Evolutionary conservation across 2,113 vertebrate genomes (phyloP).

Genomic region (Tragelaphus buxtoni): DNA sequence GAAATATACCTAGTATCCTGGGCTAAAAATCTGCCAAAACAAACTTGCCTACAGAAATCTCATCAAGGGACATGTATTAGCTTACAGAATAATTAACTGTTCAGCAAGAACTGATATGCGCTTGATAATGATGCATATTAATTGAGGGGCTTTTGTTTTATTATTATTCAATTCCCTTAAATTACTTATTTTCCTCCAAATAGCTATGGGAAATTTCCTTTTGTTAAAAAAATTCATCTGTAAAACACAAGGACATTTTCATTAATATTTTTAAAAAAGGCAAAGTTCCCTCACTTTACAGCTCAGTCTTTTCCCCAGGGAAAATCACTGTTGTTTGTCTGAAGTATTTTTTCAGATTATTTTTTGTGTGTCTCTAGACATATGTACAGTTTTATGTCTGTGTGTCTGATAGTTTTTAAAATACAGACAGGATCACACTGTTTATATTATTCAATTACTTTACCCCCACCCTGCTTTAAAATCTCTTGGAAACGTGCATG

Average conservation of each 20-base stretch:
- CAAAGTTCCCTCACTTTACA: not conserved
- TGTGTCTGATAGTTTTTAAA: not conserved
- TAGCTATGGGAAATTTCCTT: not conserved
- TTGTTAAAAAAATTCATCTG: not conserved
- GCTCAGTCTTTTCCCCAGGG: not conserved
- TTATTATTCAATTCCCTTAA: not conserved
- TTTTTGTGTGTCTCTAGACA: slow-evolving; percentile 17
- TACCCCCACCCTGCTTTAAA: not conserved
- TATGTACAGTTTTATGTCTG: not conserved
- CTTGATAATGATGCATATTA: not conserved
- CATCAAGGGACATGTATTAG: not conserved
- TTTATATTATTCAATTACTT: not conserved
- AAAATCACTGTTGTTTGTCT: not conserved
- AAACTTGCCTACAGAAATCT: not conserved
- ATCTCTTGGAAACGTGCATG: slow-evolving; percentile 6
- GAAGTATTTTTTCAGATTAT: not conserved
- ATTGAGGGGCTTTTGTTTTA: not conserved
- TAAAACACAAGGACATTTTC: slow-evolving; percentile 23
- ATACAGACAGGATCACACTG: not conserved
- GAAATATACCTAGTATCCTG: not conserved
- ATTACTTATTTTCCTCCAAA: slow-evolving; percentile 6
- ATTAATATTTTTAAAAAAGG: slow-evolving; percentile 43
- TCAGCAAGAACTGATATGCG: not conserved
- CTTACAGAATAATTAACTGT: slow-evolving; percentile 5
- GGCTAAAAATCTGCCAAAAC: not conserved